Percentiles rank a stretch among this genome's conserved stretches.
These are phyloP conservation scores for Nettapus auritus DNA, from an alignment of 2,113 vertebrate genomes.

Conservation along the genomic window DNA sequence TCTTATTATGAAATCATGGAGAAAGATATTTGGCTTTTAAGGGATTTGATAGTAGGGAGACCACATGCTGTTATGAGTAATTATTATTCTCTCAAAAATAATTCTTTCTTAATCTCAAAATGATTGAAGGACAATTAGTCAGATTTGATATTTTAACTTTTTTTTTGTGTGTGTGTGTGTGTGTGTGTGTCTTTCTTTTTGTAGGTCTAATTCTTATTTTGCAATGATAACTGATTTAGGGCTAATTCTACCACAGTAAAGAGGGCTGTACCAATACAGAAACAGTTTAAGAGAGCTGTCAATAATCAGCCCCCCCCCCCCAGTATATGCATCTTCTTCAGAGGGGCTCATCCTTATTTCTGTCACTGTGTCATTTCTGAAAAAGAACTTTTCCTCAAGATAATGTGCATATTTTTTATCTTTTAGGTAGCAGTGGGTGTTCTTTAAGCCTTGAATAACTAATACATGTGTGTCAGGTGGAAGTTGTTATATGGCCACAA, in stretches of 20 bases:
- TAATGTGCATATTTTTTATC: background rate
- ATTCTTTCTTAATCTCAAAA: background rate
- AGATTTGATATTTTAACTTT: background rate
- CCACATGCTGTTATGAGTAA: background rate
- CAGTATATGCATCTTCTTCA: background rate
- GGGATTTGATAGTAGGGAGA: background rate
- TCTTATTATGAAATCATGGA: background rate
- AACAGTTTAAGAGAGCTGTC: background rate
- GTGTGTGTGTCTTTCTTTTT: background rate
- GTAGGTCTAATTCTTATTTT: background rate
- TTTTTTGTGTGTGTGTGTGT: too few relatives aligned
- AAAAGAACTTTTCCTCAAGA: background rate
- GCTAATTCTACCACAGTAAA: background rate
- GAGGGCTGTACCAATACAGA: background rate
- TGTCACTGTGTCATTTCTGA: background rate
- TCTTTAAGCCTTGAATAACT: background rate
- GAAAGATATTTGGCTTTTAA: background rate
- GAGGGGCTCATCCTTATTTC: background rate
- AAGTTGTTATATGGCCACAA: background rate
- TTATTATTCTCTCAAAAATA: background rate
- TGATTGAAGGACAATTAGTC: background rate
- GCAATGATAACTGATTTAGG: background rate
- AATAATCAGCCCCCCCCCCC: background rate
- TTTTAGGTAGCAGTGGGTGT: background rate
- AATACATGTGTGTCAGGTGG: background rate